phyloP scores from a whole-genome alignment of 2,797 vertebrate species.

The Eulemur albifrons region DNA sequence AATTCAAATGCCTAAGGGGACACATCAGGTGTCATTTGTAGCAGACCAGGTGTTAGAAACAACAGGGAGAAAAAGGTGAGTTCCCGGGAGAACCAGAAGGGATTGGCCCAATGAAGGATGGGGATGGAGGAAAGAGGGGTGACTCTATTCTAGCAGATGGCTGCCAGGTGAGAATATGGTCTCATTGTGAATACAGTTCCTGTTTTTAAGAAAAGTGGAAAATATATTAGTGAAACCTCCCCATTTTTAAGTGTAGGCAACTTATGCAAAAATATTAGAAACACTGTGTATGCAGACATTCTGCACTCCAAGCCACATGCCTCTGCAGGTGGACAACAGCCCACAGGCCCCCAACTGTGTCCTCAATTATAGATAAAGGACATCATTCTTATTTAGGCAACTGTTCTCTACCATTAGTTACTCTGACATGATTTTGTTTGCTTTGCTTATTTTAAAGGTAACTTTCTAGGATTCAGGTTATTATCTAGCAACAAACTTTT shows the following conservation, averaged over 20 bases:
- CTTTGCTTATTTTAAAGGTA: background rate
- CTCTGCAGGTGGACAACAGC: background rate
- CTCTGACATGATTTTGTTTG: background rate
- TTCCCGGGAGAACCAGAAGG: background rate
- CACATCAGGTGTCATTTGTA: background rate
- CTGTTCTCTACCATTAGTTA: background rate
- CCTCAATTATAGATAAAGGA: background rate
- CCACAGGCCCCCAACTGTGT: background rate
- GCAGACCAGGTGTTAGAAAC: background rate
- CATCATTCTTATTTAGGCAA: background rate
- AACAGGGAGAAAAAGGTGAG: background rate
- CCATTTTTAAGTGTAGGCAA: background rate
- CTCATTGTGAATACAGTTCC: background rate
- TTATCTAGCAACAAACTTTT: background rate
- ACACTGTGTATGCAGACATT: background rate
- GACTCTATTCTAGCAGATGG: background rate
- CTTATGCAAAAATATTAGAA: background rate
- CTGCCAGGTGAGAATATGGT: background rate
- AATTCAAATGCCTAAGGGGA: background rate
- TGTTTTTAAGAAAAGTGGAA: background rate
- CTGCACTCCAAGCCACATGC: background rate
- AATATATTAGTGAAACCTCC: background rate
- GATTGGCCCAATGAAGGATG: background rate
- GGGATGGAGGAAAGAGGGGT: accelerated
- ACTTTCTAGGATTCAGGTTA: background rate